These are phyloP conservation scores for Siniperca scherzeri DNA, from an alignment of 2,797 vertebrate genomes.

Conservation along the genomic window DNA sequence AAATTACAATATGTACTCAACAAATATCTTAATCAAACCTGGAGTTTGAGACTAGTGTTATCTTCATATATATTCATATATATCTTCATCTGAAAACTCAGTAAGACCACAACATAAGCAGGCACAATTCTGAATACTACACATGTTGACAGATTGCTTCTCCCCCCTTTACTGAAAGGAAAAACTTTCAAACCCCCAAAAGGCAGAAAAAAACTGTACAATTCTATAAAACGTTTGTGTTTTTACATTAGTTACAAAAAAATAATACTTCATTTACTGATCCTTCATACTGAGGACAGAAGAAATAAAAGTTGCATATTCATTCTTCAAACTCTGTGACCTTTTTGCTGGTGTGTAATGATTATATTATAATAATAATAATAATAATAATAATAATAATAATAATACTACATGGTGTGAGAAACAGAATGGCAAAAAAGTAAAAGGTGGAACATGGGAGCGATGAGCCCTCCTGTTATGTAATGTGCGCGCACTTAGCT, in stretches of 20 bases:
- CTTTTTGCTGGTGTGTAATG: conserved; percentile 96
- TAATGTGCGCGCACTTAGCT: conserved; percentile 51
- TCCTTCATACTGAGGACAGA: conserved; percentile 94
- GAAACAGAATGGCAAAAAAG: conserved; percentile 81
- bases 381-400: conserved; percentile 74
- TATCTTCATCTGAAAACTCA: conserved; percentile 82
- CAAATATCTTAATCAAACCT: conserved; percentile 75
- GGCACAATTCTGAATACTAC: conserved; percentile 78
- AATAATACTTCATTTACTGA: conserved; percentile 98
- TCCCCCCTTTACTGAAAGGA: conserved; percentile 70
- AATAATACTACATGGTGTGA: conserved; percentile 95
- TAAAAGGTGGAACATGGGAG: conserved; percentile 71
- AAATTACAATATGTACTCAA: conserved; percentile 67
- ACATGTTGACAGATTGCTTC: conserved; percentile 81
- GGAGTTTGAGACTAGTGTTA: conserved; percentile 84
- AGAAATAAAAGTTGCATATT: conserved; percentile 83
- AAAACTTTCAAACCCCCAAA: conserved; percentile 64
- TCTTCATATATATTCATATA: conserved; percentile 84
- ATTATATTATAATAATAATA: conserved; percentile 83
- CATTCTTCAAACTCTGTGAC: conserved; percentile 90
- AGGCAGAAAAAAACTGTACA: conserved; percentile 93
- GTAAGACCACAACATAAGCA: conserved; percentile 82
- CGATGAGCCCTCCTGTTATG: conserved; percentile 63
- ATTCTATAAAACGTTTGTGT: conserved; percentile 98
- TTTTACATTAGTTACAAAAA: conserved; percentile 99